These are phyloP conservation scores for Gnatocerus cornutus DNA, from an alignment of 2,888 invertebrate genomes.

Conservation along the genomic window DNA sequence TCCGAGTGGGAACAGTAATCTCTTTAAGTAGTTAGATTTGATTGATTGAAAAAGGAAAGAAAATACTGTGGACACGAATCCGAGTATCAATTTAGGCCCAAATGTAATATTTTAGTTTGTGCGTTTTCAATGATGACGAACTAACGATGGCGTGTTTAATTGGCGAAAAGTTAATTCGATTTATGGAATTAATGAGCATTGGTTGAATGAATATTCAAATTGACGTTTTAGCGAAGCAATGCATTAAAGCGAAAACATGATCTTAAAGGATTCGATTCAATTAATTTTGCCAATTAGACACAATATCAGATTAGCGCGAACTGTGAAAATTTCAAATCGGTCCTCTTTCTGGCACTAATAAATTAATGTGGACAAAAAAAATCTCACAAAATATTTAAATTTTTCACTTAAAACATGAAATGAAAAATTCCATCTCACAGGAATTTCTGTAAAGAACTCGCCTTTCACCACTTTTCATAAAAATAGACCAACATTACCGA, in stretches of 20 bases:
- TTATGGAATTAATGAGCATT: slow-evolving; percentile 40
- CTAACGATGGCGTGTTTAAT: slow-evolving; percentile 23
- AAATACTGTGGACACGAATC: too few species aligned
- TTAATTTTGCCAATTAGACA: slow-evolving; percentile 2
- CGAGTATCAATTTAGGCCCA: neutral
- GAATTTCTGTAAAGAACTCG: too few species aligned
- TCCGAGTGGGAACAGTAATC: slow-evolving; percentile 34
- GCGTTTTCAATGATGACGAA: slow-evolving; percentile 17
- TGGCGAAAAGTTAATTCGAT: slow-evolving; percentile 40
- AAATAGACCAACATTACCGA: too few species aligned
- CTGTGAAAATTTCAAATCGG: too few species aligned
- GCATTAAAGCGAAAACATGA: slow-evolving; percentile 15
- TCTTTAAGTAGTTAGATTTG: slow-evolving; percentile 38
- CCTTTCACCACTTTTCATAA: too few species aligned
- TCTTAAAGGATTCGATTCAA: neutral
- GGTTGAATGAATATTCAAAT: slow-evolving; percentile 39
- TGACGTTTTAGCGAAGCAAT: slow-evolving; percentile 5
- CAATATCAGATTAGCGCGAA: neutral
- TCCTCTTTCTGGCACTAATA: too few species aligned
- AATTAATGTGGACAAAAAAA: too few species aligned
- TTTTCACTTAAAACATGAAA: too few species aligned
- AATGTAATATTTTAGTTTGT: slow-evolving; percentile 12
- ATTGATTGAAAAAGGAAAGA: slow-evolving; percentile 24
- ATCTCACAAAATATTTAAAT: too few species aligned
- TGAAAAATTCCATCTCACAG: too few species aligned